Conservation (phyloP, 64 coral and sea anemone species). For the Actinia equina region DNA sequence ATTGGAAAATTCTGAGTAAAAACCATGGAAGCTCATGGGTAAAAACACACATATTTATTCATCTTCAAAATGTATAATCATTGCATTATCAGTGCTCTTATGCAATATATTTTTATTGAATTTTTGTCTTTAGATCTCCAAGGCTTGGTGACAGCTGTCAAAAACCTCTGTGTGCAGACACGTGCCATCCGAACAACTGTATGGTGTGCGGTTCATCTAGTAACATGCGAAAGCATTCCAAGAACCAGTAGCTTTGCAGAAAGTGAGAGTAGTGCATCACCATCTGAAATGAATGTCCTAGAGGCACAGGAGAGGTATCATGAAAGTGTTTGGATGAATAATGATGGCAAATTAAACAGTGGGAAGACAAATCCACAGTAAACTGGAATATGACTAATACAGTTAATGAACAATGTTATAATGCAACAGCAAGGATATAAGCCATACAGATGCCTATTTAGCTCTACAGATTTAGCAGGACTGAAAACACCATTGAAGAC, state of each 20-base stretch:
- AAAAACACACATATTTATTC: too few species aligned
- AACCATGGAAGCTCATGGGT: too few species aligned
- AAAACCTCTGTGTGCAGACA: conserved; percentile 64
- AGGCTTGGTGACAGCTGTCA: conserved; percentile 69
- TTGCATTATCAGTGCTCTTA: too few species aligned
- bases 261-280: conserved; percentile 26
- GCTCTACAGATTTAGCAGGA: background rate
- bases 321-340: conserved; percentile 1
- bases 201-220: conserved; percentile 96
- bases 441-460: conserved; percentile 2
- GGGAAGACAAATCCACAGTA: background rate
- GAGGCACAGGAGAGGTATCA: conserved; percentile 53
- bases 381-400: background rate
- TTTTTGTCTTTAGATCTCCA: conserved; percentile 45
- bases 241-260: conserved; percentile 19
- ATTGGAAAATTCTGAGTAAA: too few species aligned
- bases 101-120: background rate
- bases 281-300: background rate
- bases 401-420: conserved; percentile 1
- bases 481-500: too few species aligned
- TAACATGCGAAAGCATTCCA: conserved; percentile 28
- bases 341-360: background rate
- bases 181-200: conserved; percentile 80
- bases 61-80: too few species aligned
- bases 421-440: background rate